Base-by-base conservation (phyloP, 2,113 vertebrate genomes). In the Catharus bicknelli region DNA sequence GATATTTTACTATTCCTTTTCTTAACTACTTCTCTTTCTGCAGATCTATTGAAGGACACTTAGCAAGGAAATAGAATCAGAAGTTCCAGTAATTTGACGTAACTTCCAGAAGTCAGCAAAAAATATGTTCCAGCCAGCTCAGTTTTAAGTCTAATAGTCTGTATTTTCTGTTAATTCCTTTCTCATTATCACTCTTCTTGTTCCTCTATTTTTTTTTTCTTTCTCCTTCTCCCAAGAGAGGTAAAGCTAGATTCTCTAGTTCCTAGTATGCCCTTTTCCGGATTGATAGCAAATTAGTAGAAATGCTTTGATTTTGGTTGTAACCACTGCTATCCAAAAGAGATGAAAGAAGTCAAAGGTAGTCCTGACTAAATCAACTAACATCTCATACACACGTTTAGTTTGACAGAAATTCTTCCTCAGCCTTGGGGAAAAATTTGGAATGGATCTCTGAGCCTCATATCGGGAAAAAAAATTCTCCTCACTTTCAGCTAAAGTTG, bases 361-460 rank as follows among this genome's bases (percentile, higher is more conserved):
- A 77, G 10, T 55, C 90, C 67, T 34, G 10, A 77, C 48, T 64
- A 57, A 90, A 80, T 55, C 53, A 89, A 48, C 9, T 80, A 70
- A 40, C 55, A 84, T 68, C 17, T 84, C 51, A 77, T 40, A 53
- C 43, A 19, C 38, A 51, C 1, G 0, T 74, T 77, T 70, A n/a
- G 32, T 75, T 89, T 85, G 43, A 63, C 59, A 90, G 48, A 88
- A 83, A 85, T 22, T 26, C 14, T 83, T 86, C 48, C 22, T 18
- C 14, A 57, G 34, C 13, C 27, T 73, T 48, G 38, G 64, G 19
- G 7, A 47, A 57, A 83, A 53, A 63, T 27, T 27, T 57, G 23
- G 14, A 94, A 91, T 4, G 2, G 30, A 69, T 4, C 53, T 86
- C 36, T 48, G 50, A 69, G 17, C 16, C 83, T 58, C 58, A 79